Evolutionary conservation across 1,140 invertebrate genomes (phyloP).

Genomic region (Microplitis mediator): DNA sequence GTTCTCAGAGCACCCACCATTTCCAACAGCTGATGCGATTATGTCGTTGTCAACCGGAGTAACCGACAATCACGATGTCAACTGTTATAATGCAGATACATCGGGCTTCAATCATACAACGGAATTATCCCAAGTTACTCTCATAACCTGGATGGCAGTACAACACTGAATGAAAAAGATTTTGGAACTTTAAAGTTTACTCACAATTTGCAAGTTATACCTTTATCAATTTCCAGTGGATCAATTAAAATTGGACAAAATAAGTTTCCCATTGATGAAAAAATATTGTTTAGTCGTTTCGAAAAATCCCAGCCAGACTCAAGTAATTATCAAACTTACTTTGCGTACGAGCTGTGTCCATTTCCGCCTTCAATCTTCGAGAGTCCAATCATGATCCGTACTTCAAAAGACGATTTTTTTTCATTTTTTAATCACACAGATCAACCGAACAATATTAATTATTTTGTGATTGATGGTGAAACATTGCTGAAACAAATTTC

Average conservation of each 20-base stretch:
- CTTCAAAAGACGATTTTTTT: neutral
- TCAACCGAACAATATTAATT: neutral
- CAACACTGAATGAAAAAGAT: neutral
- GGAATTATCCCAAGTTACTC: neutral
- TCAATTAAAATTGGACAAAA: neutral
- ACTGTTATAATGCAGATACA: neutral
- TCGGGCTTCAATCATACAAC: neutral
- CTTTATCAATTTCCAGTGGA: neutral
- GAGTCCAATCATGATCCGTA: neutral
- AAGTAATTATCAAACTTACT: neutral
- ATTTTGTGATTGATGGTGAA: slow-evolving; percentile 5
- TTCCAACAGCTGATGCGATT: neutral
- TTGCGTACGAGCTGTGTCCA: neutral
- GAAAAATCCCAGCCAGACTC: neutral
- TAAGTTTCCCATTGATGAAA: neutral
- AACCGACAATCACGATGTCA: neutral
- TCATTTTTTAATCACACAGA: neutral
- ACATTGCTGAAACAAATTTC: neutral
- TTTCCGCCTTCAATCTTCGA: slow-evolving; percentile 1
- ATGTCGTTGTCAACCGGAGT: neutral
- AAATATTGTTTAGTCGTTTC: neutral
- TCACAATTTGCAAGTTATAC: neutral
- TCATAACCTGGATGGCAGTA: neutral
- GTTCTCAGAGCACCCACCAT: neutral
- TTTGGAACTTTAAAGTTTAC: neutral